These are phyloP conservation scores for Crotalus horridus DNA, from an alignment of 2,113 vertebrate species.

Conservation along the genomic window DNA sequence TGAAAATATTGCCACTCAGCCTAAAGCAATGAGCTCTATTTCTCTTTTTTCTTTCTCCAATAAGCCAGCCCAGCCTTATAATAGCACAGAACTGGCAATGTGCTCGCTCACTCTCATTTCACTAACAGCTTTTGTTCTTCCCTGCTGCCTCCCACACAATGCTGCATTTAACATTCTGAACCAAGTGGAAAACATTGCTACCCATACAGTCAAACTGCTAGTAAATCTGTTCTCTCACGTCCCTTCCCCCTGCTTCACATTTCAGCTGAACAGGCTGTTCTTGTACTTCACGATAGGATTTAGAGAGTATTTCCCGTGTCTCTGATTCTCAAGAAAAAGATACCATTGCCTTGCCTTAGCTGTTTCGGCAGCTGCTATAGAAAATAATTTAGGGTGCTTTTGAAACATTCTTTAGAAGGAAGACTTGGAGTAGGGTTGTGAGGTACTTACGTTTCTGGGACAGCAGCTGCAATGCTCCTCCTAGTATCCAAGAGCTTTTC, in stretches of 20 bases:
- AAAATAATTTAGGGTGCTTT: conserved; percentile 38
- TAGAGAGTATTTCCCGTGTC: conserved; percentile 35
- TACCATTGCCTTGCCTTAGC: conserved; percentile 27
- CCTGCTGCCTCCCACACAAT: conserved; percentile 20
- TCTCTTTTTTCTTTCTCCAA: neutral
- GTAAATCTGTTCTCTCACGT: neutral
- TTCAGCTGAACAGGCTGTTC: conserved; percentile 39
- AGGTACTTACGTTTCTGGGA: conserved; percentile 42
- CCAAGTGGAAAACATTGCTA: neutral
- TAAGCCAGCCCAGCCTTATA: neutral
- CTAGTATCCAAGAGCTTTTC: conserved; percentile 18
- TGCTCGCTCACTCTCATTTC: conserved; percentile 10
- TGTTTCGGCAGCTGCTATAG: conserved; percentile 28
- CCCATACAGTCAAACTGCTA: conserved; percentile 5
- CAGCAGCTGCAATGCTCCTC: conserved; percentile 24
- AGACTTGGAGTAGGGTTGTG: conserved; percentile 11
- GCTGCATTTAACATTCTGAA: conserved; percentile 27
- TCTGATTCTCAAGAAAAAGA: conserved; percentile 35
- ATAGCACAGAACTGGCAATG: neutral
- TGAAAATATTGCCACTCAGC: conserved; percentile 10
- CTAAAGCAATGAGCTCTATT: neutral
- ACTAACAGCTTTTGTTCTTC: conserved; percentile 16
- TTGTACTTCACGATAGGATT: conserved; percentile 24
- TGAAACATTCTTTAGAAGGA: conserved; percentile 14
- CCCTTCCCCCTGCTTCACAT: fast-evolving